Evolutionary conservation across 2,888 invertebrate species (phyloP), one percentile per base, ranked within the genome.

Genomic region (Campoplex capitator): DNA sequence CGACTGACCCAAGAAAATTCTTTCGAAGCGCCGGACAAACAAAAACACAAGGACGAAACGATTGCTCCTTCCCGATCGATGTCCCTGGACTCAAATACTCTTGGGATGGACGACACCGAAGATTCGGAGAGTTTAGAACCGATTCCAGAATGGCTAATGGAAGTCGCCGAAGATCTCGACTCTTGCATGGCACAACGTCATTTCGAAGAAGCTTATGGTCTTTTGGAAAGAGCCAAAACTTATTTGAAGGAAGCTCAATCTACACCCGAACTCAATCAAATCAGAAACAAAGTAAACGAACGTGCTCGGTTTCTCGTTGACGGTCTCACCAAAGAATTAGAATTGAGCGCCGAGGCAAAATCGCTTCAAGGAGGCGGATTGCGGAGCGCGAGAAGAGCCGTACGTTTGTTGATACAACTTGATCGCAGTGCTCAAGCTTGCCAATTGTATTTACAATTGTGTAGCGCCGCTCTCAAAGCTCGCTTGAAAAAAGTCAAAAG

Each of bases 171-270:
- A 94, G 99, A 99, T 94, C 95, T 99, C 80, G 99, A 99, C 95
- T 98, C 99, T 18, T 96, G 97, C 91, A 98, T 99, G 89, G 99
- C 99, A 0, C 98, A 99, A 94, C 96, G 99, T 91, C 98, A 99
- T 94, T 99, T 99, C 93, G 98, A 99, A 94, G 98, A 98, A 92
- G 98, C 99, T 1, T 97, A 98, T 89, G 96, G 96, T 88, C 95
- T 98, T 18, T 96, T 99, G 89, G 97, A 97, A 89, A 97, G 96
- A 91, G 95, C 96, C 0, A 95, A 96, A 87, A 95, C 95, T 8
- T 96, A 96, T 91, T 93, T 97, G 88, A 94, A 77, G 89, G 94
- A 94, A 77, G 93, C 94, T 71, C 93, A 93, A 58, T 71, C 86
- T 23, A 95, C 95, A 88, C 94, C 95, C 56, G 92, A 94, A 16